Conservation (phyloP, 1,140 invertebrate genomes). For the Drosophila kohkoa region DNA sequence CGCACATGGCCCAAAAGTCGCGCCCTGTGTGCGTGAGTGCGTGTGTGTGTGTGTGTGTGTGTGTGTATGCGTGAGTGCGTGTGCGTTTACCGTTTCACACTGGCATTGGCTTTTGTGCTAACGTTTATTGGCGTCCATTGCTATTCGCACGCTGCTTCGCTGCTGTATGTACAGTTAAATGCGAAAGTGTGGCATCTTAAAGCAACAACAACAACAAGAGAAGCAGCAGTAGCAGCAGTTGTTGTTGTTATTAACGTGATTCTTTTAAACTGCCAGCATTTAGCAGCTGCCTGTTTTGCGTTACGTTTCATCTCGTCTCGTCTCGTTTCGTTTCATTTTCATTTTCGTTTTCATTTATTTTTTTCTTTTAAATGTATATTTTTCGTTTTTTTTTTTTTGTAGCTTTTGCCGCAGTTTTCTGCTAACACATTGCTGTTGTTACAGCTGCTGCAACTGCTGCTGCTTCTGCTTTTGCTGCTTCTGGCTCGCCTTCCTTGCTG, state of each 20-base stretch:
- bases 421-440: slow-evolving; percentile 41
- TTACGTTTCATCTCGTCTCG: not conserved
- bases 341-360: slow-evolving; percentile 3
- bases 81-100: slow-evolving; percentile 52
- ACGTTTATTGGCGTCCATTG: slow-evolving; percentile 71
- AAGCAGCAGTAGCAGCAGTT: not conserved
- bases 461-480: slow-evolving; percentile 12
- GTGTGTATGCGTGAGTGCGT: slow-evolving; percentile 31
- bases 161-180: slow-evolving; percentile 40
- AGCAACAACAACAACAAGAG: slow-evolving; percentile 12
- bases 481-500: not conserved
- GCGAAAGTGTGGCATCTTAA: slow-evolving; percentile 58
- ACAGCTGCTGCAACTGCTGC: slow-evolving; percentile 24
- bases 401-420: slow-evolving; percentile 36
- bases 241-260: slow-evolving; percentile 19
- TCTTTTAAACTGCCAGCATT: slow-evolving; percentile 42
- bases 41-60: slow-evolving; percentile 18
- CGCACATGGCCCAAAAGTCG: slow-evolving; percentile 60
- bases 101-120: slow-evolving; percentile 42
- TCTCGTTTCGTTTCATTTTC: not conserved
- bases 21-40: slow-evolving; percentile 19
- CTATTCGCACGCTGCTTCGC: slow-evolving; percentile 67
- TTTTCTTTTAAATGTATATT: not conserved
- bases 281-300: slow-evolving; percentile 27
- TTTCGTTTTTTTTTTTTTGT: not conserved